A percentile compares a stretch with the other conserved stretches of the same genome.
phyloP scores from a whole-genome alignment of 2,888 invertebrate genomes.

The Protophormia terraenovae region DNA sequence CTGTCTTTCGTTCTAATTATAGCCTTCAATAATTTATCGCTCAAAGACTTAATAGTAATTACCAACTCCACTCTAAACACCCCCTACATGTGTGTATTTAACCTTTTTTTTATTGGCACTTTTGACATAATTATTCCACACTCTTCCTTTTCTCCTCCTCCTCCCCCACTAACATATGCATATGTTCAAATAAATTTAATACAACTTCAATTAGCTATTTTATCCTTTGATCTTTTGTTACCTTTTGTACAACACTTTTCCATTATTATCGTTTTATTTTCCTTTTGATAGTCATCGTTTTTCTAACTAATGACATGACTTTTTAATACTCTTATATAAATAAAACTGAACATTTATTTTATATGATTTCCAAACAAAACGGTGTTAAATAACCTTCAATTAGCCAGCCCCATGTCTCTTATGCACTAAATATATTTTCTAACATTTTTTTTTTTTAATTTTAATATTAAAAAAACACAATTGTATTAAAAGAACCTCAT shows the following conservation, averaged over 20 bases:
- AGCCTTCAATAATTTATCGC: neutral
- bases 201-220: slow-evolving; percentile 55
- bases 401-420: neutral
- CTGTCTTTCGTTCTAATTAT: neutral
- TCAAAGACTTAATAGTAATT: neutral
- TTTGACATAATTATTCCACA: slow-evolving; percentile 33
- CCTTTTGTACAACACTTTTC: slow-evolving; percentile 14
- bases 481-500: neutral
- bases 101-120: neutral
- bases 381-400: slow-evolving; percentile 62
- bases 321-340: slow-evolving; percentile 58
- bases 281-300: slow-evolving; percentile 39
- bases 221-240: slow-evolving; percentile 61
- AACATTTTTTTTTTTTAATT: too few species aligned
- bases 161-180: neutral
- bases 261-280: slow-evolving; percentile 10
- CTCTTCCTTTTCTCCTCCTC: neutral
- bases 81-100: neutral
- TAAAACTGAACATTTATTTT: slow-evolving; percentile 15
- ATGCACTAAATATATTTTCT: too few species aligned
- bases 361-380: slow-evolving; percentile 50
- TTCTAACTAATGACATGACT: slow-evolving; percentile 60
- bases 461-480: slow-evolving; percentile 4
- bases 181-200: slow-evolving; percentile 44
- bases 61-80: slow-evolving; percentile 22